These are phyloP conservation scores for Microtus oregoni DNA, from an alignment of 2,113 vertebrate genomes.

Conservation along the genomic window DNA sequence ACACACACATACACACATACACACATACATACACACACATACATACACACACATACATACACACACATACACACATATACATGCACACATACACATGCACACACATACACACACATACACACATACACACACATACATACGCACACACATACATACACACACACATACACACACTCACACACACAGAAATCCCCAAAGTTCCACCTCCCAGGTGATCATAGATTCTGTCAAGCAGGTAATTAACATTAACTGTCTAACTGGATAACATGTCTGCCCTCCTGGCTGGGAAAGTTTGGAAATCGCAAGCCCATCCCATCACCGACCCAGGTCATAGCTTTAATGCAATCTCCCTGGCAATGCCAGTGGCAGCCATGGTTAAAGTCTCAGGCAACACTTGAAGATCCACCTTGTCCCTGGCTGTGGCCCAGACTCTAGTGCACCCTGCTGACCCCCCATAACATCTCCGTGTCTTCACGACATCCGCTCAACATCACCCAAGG, in stretches of 20 bases:
- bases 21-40: too few relatives aligned
- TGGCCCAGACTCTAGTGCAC: neutral
- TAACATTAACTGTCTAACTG: neutral
- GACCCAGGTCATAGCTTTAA: neutral
- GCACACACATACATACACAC: too few relatives aligned
- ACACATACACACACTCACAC: too few relatives aligned
- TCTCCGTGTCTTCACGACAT: too few relatives aligned
- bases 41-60: rapidly evolving
- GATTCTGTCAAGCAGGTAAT: neutral
- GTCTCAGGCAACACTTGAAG: too few relatives aligned
- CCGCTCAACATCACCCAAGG: neutral
- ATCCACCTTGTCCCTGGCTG: neutral
- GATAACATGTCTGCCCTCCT: neutral
- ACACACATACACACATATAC: rapidly evolving
- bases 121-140: too few relatives aligned
- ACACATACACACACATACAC: too few relatives aligned
- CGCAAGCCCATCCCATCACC: too few relatives aligned
- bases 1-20: too few relatives aligned
- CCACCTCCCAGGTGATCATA: neutral
- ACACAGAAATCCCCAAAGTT: neutral
- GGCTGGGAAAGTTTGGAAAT: too few relatives aligned
- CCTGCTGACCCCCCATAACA: neutral
- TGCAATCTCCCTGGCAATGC: rapidly evolving
- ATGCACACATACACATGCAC: too few relatives aligned
- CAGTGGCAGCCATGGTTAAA: neutral